Evolutionary conservation across 2,888 invertebrate species (phyloP).

Genomic region (Pediacus dermestoides): DNA sequence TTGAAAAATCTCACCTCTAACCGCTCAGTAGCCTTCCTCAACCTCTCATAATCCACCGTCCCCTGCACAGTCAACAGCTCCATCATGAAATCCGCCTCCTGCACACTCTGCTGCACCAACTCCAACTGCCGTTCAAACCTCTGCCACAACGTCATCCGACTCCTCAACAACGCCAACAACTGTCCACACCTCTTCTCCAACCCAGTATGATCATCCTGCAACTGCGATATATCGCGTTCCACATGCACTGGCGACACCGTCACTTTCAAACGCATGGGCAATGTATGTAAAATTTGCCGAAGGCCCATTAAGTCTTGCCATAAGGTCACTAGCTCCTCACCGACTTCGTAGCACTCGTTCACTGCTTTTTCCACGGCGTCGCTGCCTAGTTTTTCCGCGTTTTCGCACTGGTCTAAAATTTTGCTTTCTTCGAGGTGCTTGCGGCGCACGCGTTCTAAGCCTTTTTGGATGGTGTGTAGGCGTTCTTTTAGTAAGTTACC

Average conservation of each 20-base stretch:
- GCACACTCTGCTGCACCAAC: conserved; percentile 74
- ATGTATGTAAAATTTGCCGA: conserved; percentile 71
- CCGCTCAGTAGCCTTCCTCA: conserved; percentile 78
- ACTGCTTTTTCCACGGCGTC: conserved; percentile 76
- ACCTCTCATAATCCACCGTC: conserved; percentile 77
- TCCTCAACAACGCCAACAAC: conserved; percentile 62
- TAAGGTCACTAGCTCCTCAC: conserved; percentile 65
- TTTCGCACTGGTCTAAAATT: conserved; percentile 70
- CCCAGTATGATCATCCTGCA: conserved; percentile 71
- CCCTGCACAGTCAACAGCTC: conserved; percentile 80
- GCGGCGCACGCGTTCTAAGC: conserved; percentile 65
- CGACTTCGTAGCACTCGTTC: conserved; percentile 66
- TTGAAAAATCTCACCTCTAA: conserved; percentile 72
- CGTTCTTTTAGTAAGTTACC: conserved; percentile 72
- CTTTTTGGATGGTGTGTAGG: conserved; percentile 67
- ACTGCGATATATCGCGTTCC: conserved; percentile 70
- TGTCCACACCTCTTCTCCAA: conserved; percentile 69
- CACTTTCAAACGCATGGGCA: conserved; percentile 71
- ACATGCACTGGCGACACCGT: conserved; percentile 67
- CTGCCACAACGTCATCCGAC: conserved; percentile 68
- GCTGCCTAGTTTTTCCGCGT: conserved; percentile 68
- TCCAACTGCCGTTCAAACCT: conserved; percentile 76
- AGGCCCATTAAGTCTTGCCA: conserved; percentile 77
- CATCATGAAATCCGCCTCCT: conserved; percentile 86
- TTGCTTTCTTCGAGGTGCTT: conserved; percentile 61